These are phyloP conservation scores for Dendropsophus ebraccatus DNA, from an alignment of 2,113 vertebrate species.

Conservation along the genomic window DNA sequence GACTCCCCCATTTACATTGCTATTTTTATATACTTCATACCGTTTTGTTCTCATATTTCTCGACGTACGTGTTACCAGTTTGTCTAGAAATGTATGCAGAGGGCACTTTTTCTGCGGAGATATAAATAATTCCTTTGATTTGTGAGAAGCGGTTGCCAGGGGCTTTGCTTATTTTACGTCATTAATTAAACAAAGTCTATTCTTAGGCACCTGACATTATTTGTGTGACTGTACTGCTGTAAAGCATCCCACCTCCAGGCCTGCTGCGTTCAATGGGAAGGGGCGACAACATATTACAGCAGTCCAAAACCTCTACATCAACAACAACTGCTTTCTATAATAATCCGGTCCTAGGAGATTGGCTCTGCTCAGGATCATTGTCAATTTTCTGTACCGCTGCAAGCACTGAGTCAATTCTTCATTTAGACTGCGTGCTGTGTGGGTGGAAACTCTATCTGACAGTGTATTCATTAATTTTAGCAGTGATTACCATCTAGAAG, in stretches of 20 bases:
- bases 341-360: constrained; percentile 9
- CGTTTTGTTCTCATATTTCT: neutral
- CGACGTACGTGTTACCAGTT: neutral
- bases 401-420: neutral
- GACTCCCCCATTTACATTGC: neutral
- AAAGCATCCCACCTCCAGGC: neutral
- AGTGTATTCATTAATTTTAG: neutral
- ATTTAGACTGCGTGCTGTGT: constrained; percentile 17
- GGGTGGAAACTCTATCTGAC: constrained; percentile 4
- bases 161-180: constrained; percentile 7
- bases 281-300: constrained; percentile 22
- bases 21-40: neutral
- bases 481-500: neutral
- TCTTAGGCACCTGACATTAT: constrained; percentile 37
- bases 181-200: constrained; percentile 33
- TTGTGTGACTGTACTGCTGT: constrained; percentile 15
- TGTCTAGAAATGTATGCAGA: neutral
- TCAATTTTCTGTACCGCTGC: constrained; percentile 1
- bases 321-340: neutral
- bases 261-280: neutral
- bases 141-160: constrained; percentile 27
- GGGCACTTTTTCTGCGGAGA: neutral
- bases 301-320: neutral
- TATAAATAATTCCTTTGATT: constrained; percentile 10
- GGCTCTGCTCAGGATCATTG: constrained; percentile 7